Conservation (phyloP, 2,888 invertebrate species). For the Eupithecia abbreviata region DNA sequence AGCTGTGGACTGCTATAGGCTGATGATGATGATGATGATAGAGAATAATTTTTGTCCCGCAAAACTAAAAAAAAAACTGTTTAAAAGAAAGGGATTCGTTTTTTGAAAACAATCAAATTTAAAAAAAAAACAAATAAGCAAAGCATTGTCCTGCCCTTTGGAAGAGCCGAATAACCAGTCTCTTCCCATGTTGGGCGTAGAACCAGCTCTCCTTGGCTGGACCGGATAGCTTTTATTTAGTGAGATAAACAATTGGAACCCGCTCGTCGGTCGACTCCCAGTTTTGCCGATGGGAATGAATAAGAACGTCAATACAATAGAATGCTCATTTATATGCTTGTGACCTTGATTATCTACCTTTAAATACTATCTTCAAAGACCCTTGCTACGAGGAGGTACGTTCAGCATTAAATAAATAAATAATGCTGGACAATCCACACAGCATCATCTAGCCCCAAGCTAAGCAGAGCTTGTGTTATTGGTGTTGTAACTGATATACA, state of each 20-base stretch:
- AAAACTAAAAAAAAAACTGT: no score
- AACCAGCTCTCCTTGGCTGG: conserved; percentile 25
- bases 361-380: neutral
- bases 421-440: no score
- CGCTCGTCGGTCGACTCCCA: conserved; percentile 13
- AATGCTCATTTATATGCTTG: conserved; percentile 55
- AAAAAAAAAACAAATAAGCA: neutral
- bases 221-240: conserved; percentile 32
- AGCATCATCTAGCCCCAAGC: no score
- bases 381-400: no score
- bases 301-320: conserved; percentile 27
- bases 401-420: no score
- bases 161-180: neutral
- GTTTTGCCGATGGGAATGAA: conserved; percentile 33
- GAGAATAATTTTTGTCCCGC: no score
- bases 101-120: no score
- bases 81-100: no score
- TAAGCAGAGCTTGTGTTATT: no score
- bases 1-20: no score
- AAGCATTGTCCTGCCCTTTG: neutral
- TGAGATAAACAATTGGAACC: conserved; percentile 24
- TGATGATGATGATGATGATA: no score
- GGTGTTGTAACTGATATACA: no score
- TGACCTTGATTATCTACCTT: conserved; percentile 60
- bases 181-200: conserved; percentile 4